Conservation (phyloP, 2,888 invertebrate species). For the Torymus aiolomorphi region DNA sequence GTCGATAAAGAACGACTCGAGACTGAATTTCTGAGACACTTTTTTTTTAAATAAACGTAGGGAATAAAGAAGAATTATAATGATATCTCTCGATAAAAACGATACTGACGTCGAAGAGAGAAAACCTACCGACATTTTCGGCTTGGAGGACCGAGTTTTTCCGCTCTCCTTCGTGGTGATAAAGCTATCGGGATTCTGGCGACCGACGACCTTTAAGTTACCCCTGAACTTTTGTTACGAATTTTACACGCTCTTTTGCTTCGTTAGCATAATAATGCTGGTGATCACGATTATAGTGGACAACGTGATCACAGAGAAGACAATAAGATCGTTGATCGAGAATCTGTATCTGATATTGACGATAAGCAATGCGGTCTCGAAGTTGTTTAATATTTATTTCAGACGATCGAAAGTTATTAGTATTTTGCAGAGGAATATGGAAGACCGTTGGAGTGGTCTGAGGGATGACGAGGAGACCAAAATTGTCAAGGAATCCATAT, state of each 20-base stretch:
- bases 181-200: conserved; percentile 32
- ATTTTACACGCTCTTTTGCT: conserved; percentile 8
- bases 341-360: conserved; percentile 16
- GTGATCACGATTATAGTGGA: neutral
- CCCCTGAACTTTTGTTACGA: neutral
- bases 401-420: neutral
- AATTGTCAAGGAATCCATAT: conserved; percentile 11
- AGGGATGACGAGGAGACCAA: neutral
- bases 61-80: too few relatives aligned
- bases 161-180: neutral
- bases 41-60: too few relatives aligned
- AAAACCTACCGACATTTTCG: too few relatives aligned
- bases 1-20: too few relatives aligned
- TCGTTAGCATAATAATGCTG: neutral
- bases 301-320: neutral
- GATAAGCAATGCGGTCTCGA: neutral
- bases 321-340: conserved; percentile 13
- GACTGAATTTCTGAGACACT: too few relatives aligned
- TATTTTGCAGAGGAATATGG: conserved; percentile 2
- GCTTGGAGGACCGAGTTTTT: neutral
- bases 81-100: too few relatives aligned
- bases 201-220: conserved; percentile 1
- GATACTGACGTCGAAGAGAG: too few relatives aligned
- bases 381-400: neutral
- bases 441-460: conserved; percentile 4